Evolutionary conservation across 2,888 invertebrate genomes (phyloP), one percentile per base, ranked within the genome.

Genomic region (Lamellibrachia satsuma): DNA sequence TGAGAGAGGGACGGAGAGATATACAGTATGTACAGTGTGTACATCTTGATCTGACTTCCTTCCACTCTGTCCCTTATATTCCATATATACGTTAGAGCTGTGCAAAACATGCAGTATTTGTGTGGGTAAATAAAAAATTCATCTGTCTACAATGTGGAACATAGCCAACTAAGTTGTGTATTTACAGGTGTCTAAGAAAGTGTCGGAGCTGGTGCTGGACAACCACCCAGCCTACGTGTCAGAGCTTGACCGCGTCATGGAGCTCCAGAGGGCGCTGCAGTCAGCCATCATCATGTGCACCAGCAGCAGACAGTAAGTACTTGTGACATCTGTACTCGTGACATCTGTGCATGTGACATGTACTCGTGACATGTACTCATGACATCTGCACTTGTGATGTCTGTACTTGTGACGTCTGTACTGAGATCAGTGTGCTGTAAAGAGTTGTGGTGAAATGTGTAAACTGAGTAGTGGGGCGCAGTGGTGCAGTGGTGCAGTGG

Each of bases 191-290:
- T 99, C 99, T 0, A 99, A 98, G 95, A 98, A 98, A 97, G 98
- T 99, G 0, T 97, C 99, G 0, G 98, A 98, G 95, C 97, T 99
- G 75, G 99, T 99, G 95, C 97, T 99, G 7, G 98, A 99, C 95
- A 99, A 99, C 94, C 98, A 99, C 93, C 98, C 98, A 94, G 97
- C 98, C 0, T 99, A 99, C 96, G 98, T 98, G 94, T 97, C 97
- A 39, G 99, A 99, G 96, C 98, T 99, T 95, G 97, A 98, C 93
- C 97, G 97, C 95, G 96, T 96, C 52, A 96, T 96, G 95, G 96
- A 96, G 57, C 95, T 97, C 57, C 96, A 96, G 94, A 94, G 95
- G 92, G 95, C 95, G 2, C 94, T 97, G 52, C 95, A 95, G 92
- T 93, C 94, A 6, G 96, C 96, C 52, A 94, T 95, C 55, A 94